phyloP scores from a whole-genome alignment of 2,113 vertebrate species.

The Caracal caracal region DNA sequence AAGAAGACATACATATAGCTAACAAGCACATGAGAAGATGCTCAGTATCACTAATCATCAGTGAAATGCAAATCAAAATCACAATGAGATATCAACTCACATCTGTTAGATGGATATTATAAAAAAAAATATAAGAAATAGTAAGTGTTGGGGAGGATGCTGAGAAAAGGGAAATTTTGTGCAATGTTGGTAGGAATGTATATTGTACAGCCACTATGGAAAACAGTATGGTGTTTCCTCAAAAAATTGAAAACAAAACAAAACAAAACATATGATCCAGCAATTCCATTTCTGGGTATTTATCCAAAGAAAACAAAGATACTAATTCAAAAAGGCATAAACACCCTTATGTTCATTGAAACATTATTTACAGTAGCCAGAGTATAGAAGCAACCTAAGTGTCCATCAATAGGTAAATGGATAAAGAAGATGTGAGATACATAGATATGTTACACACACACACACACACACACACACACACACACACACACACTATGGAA shows the following conservation, averaged over 20 bases:
- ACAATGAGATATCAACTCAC: neutral
- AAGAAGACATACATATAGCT: neutral
- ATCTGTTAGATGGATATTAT: neutral
- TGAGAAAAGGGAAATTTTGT: neutral
- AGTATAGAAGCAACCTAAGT: neutral
- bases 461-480: neutral
- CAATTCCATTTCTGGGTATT: neutral
- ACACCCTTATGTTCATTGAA: neutral
- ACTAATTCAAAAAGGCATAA: neutral
- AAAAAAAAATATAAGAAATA: neutral
- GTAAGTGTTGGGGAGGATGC: neutral
- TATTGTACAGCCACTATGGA: neutral
- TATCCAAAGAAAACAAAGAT: neutral
- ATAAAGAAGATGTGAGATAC: no score
- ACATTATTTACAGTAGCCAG: neutral
- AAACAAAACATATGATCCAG: neutral
- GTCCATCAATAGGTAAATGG: neutral
- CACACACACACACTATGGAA: neutral
- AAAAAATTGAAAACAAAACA: neutral
- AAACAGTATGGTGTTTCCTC: neutral
- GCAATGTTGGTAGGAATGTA: neutral
- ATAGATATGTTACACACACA: neutral
- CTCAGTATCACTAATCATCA: neutral
- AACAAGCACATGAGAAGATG: neutral
- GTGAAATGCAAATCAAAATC: neutral